These are phyloP conservation scores for Bembecia ichneumoniformis DNA, from an alignment of 2,888 invertebrate species.

Conservation along the genomic window DNA sequence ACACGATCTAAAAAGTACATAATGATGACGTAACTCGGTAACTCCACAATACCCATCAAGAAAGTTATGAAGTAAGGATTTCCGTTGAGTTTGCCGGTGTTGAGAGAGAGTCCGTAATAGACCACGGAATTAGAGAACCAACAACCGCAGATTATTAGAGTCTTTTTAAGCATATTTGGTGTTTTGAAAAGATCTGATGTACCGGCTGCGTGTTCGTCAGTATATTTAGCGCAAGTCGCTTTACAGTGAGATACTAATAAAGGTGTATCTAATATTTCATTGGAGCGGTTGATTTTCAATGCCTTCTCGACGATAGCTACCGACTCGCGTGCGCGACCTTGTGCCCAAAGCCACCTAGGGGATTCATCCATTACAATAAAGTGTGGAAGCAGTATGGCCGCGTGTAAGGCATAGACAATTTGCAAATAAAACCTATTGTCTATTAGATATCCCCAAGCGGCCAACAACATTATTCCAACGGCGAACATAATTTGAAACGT, in stretches of 20 bases:
- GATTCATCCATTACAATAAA: conserved; percentile 92
- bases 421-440: conserved; percentile 82
- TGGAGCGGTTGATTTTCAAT: conserved; percentile 77
- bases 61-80: conserved; percentile 87
- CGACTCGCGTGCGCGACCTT: conserved; percentile 82
- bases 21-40: conserved; percentile 84
- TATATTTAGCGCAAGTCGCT: conserved; percentile 59
- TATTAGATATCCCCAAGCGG: conserved; percentile 85
- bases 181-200: conserved; percentile 82
- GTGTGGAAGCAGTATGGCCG: conserved; percentile 79
- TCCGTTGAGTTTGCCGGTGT: conserved; percentile 82
- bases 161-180: conserved; percentile 82
- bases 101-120: conserved; percentile 87
- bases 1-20: conserved; percentile 81
- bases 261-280: conserved; percentile 75
- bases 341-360: conserved; percentile 89
- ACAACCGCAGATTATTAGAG: conserved; percentile 84
- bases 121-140: conserved; percentile 91
- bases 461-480: conserved; percentile 83
- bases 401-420: conserved; percentile 83
- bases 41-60: conserved; percentile 83
- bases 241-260: conserved; percentile 76
- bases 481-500: conserved; percentile 87
- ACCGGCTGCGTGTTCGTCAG: conserved; percentile 70
- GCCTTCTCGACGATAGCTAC: conserved; percentile 82